These are phyloP conservation scores for Leucophora obtusa DNA, from an alignment of 2,888 invertebrate genomes.

Conservation along the genomic window DNA sequence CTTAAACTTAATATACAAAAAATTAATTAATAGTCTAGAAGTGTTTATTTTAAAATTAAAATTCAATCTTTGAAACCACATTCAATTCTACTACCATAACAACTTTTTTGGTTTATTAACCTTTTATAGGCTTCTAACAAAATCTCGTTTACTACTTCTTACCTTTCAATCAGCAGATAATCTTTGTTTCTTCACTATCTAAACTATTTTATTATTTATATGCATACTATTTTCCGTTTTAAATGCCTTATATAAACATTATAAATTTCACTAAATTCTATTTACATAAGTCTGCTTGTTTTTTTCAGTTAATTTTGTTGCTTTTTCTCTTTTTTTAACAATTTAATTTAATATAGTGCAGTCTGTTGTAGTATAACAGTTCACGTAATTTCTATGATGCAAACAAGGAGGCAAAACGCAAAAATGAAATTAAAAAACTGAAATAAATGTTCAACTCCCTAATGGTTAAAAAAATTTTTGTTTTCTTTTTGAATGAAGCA, in stretches of 20 bases:
- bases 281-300: constrained; percentile 44
- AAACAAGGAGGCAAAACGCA: constrained; percentile 7
- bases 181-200: not conserved
- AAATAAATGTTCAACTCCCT: constrained; percentile 52
- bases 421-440: constrained; percentile 17
- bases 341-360: constrained; percentile 64
- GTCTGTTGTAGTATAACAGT: constrained; percentile 21
- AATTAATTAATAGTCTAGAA: too few relatives aligned
- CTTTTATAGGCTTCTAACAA: not conserved
- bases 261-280: constrained; percentile 43
- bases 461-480: constrained; percentile 31
- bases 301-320: constrained; percentile 37
- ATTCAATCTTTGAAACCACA: not conserved
- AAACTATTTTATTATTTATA: constrained; percentile 26
- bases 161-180: not conserved
- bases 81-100: not conserved
- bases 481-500: constrained; percentile 29
- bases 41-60: too few relatives aligned
- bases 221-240: constrained; percentile 20
- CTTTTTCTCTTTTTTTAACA: constrained; percentile 19
- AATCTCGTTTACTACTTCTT: not conserved
- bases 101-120: not conserved
- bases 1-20: too few relatives aligned
- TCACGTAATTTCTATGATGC: constrained; percentile 52
- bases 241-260: constrained; percentile 44